Conservation (phyloP, 2,888 invertebrate species). For the Ophion ventricosus region DNA sequence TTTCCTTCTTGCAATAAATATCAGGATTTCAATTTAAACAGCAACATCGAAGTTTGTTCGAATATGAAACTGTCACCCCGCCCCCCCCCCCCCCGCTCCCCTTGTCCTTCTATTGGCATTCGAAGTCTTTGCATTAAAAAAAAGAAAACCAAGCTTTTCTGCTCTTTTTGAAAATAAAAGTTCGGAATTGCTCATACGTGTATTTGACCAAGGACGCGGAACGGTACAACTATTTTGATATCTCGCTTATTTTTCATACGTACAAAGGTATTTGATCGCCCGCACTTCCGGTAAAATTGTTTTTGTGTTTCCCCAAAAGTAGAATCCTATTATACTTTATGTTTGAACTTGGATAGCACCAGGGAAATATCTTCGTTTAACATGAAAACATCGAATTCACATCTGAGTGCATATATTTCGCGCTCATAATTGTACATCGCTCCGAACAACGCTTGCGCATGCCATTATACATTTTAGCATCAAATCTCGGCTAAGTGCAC, state of each 20-base stretch:
- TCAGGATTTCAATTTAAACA: background rate
- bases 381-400: background rate
- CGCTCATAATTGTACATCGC: constrained; percentile 14
- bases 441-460: constrained; percentile 18
- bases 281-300: background rate
- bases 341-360: background rate
- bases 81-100: no score
- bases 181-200: background rate
- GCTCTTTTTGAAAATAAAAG: background rate
- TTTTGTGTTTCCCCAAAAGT: background rate
- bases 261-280: background rate
- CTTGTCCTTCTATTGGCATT: background rate
- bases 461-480: constrained; percentile 6
- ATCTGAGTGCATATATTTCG: background rate
- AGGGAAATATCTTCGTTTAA: background rate
- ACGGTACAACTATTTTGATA: background rate
- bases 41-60: background rate
- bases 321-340: background rate
- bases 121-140: background rate
- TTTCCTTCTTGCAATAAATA: background rate
- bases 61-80: background rate
- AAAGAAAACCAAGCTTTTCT: background rate
- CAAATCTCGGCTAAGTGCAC: constrained; percentile 11
- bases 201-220: background rate
- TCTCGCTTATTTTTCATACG: background rate